Evolutionary conservation across 2,797 vertebrate genomes (phyloP).

Genomic region (Tiaroga cobitis): DNA sequence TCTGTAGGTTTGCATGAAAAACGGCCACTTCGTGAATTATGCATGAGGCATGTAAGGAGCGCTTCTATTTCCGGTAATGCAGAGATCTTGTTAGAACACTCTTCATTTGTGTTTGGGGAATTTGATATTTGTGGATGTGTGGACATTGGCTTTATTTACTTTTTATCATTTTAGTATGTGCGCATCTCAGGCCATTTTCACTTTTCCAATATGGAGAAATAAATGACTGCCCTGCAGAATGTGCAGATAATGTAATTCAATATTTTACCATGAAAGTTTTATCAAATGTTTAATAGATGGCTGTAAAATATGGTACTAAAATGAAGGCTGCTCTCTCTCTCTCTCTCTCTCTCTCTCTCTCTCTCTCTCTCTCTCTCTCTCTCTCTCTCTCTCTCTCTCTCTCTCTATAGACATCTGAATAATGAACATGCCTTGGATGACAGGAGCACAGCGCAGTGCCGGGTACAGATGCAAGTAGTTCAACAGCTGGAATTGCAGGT

Average conservation of each 20-base stretch:
- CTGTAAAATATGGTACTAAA: conserved; percentile 58
- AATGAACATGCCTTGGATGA: conserved; percentile 99
- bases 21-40: conserved; percentile 65
- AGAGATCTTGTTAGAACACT: conserved; percentile 49
- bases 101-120: conserved; percentile 52
- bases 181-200: conserved; percentile 42
- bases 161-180: conserved; percentile 48
- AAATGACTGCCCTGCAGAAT: conserved; percentile 44
- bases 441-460: conserved; percentile 99
- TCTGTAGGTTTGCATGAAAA: conserved; percentile 63
- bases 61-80: conserved; percentile 54
- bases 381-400: conserved; percentile 57
- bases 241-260: conserved; percentile 52
- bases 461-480: conserved; percentile 99
- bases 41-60: conserved; percentile 57
- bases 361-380: conserved; percentile 59
- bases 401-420: conserved; percentile 92
- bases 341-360: conserved; percentile 38
- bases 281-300: conserved; percentile 55
- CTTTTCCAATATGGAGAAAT: conserved; percentile 44
- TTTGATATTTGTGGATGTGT: conserved; percentile 49
- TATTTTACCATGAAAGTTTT: conserved; percentile 54
- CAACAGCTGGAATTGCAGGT: conserved; percentile 99
- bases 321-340: conserved; percentile 59
- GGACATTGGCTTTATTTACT: conserved; percentile 54